These are phyloP conservation scores for Trissolcus brochymenae DNA, from an alignment of 2,888 invertebrate genomes.

Conservation along the genomic window DNA sequence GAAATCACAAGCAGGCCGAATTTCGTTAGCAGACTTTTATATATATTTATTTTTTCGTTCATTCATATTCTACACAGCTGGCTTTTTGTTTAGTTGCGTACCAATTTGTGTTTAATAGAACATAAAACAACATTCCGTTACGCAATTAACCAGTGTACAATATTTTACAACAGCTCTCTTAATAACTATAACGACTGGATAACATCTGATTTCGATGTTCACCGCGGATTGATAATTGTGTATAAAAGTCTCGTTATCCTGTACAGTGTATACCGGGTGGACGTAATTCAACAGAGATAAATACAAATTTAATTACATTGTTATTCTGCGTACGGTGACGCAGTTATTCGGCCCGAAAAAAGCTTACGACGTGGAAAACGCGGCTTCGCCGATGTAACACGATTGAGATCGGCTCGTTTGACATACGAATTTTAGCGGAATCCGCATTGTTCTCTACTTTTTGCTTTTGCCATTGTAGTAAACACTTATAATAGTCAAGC, in stretches of 20 bases:
- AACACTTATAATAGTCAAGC: slow-evolving; percentile 19
- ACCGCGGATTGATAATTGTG: slow-evolving; percentile 61
- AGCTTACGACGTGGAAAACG: slow-evolving; percentile 43
- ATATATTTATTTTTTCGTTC: slow-evolving; percentile 26
- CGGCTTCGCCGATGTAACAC: slow-evolving; percentile 38
- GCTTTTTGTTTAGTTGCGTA: slow-evolving; percentile 63
- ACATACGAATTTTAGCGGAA: slow-evolving; percentile 24
- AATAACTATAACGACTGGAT: slow-evolving; percentile 62
- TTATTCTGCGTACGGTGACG: slow-evolving; percentile 44
- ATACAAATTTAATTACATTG: slow-evolving; percentile 53
- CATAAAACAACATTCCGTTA: slow-evolving; percentile 58
- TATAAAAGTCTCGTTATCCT: slow-evolving; percentile 56
- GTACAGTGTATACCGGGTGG: slow-evolving; percentile 54
- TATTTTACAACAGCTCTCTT: slow-evolving; percentile 71
- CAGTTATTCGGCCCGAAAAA: slow-evolving; percentile 45
- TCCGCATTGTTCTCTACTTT: background rate
- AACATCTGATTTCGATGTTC: slow-evolving; percentile 59
- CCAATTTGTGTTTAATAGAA: slow-evolving; percentile 67
- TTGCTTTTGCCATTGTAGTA: slow-evolving; percentile 6
- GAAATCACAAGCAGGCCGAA: slow-evolving; percentile 59
- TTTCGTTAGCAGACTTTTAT: slow-evolving; percentile 24
- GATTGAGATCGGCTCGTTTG: slow-evolving; percentile 28
- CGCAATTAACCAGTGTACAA: slow-evolving; percentile 71
- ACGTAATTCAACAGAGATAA: slow-evolving; percentile 52
- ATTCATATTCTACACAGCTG: slow-evolving; percentile 61